A percentile compares a stretch with the other conserved stretches of the same genome.
phyloP scores from a whole-genome alignment of 2,113 vertebrate genomes.

The Nanorana parkeri region DNA sequence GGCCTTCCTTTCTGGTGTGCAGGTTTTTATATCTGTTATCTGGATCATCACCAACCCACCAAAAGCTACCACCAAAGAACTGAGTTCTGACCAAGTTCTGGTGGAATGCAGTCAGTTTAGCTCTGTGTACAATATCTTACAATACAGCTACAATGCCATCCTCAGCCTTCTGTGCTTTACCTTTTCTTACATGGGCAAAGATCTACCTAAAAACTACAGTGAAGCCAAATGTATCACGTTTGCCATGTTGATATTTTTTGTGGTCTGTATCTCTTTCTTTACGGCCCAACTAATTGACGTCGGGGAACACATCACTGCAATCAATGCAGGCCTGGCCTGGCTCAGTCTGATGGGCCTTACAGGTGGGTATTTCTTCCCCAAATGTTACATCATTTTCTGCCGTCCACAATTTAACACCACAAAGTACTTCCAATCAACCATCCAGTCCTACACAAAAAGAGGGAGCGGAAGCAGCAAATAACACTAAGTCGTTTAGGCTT shows the following conservation, averaged over 20 bases:
- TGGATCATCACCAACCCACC: slow-evolving; percentile 58
- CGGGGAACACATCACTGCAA: slow-evolving; percentile 61
- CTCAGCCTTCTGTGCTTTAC: slow-evolving; percentile 76
- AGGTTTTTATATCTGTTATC: slow-evolving; percentile 64
- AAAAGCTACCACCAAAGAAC: slow-evolving; percentile 55
- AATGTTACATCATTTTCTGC: slow-evolving; percentile 65
- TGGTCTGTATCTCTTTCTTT: slow-evolving; percentile 78
- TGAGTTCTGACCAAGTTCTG: slow-evolving; percentile 69
- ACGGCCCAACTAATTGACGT: slow-evolving; percentile 75
- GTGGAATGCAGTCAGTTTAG: slow-evolving; percentile 71
- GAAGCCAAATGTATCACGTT: slow-evolving; percentile 75
- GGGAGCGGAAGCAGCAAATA: slow-evolving; percentile 23
- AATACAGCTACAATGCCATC: slow-evolving; percentile 64
- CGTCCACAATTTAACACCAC: slow-evolving; percentile 60
- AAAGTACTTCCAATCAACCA: slow-evolving; percentile 63
- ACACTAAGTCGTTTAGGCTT: not conserved
- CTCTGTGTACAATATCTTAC: slow-evolving; percentile 60
- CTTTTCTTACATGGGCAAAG: slow-evolving; percentile 83
- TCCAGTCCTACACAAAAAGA: slow-evolving; percentile 67
- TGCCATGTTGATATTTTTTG: slow-evolving; percentile 69
- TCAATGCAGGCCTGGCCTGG: slow-evolving; percentile 42
- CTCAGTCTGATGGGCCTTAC: slow-evolving; percentile 62
- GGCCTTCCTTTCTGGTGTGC: slow-evolving; percentile 52
- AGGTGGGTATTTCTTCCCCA: slow-evolving; percentile 66
- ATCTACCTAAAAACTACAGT: slow-evolving; percentile 84